Percentiles rank a stretch among this genome's conserved stretches.
These are phyloP conservation scores for Isurus oxyrinchus DNA, from an alignment of 2,113 vertebrate genomes.

Conservation along the genomic window DNA sequence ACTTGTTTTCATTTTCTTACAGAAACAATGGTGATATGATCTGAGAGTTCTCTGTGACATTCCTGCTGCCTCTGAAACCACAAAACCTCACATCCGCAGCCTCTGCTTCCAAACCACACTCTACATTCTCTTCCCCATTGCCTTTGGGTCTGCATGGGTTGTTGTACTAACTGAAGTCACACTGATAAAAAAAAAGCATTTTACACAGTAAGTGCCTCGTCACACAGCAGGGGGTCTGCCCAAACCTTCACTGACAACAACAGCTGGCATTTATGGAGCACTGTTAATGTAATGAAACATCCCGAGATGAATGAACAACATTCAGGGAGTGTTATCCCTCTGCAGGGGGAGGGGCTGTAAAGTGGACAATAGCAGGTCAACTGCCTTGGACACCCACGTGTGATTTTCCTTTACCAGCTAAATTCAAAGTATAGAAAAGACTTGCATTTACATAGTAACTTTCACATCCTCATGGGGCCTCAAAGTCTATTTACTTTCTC, in stretches of 20 bases:
- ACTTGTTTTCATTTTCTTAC: background rate
- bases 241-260: background rate
- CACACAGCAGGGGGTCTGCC: background rate
- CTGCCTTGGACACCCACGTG: background rate
- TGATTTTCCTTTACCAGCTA: background rate
- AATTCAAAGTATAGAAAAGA: background rate
- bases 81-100: background rate
- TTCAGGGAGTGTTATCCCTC: background rate
- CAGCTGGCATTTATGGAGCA: background rate
- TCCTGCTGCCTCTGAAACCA: background rate
- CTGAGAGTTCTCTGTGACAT: background rate
- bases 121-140: background rate
- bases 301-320: background rate
- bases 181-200: background rate
- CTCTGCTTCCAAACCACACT: background rate
- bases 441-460: background rate
- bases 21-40: background rate
- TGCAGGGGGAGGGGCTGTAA: background rate
- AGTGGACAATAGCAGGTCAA: background rate
- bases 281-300: too few relatives aligned
- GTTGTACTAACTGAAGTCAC: background rate
- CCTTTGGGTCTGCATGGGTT: background rate
- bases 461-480: background rate
- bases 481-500: too few relatives aligned
- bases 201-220: background rate